Percentiles rank a stretch among this genome's conserved stretches.
Conservation (phyloP, 2,113 vertebrate species). For the Ellobius talpinus region DNA sequence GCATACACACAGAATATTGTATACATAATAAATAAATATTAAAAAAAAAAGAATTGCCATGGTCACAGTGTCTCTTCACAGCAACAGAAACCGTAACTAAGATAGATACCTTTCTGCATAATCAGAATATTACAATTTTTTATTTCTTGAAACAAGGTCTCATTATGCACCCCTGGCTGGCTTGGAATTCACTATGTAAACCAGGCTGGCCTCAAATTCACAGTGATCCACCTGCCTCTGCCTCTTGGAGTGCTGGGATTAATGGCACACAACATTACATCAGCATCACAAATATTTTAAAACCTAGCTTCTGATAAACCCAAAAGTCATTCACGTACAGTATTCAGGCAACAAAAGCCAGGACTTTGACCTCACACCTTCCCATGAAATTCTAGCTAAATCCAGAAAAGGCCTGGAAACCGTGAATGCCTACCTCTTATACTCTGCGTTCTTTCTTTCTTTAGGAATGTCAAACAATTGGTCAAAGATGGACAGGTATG, state of each 20-base stretch:
- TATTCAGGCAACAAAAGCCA: not conserved
- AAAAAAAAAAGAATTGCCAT: no score
- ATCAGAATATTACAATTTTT: not conserved
- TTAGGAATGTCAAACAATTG: slow-evolving; percentile 99
- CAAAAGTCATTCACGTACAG: not conserved
- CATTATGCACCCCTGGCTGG: not conserved
- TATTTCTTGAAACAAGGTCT: not conserved
- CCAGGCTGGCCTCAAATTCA: not conserved
- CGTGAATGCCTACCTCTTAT: slow-evolving; percentile 91
- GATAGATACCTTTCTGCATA: not conserved
- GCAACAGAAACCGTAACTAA: not conserved
- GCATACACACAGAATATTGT: no score
- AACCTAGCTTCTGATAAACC: not conserved
- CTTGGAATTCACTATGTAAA: not conserved
- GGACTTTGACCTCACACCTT: not conserved
- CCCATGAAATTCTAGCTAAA: not conserved
- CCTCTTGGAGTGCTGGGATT: not conserved
- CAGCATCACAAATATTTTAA: slow-evolving; percentile 6
- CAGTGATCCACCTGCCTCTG: not conserved
- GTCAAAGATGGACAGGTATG: slow-evolving; percentile 97
- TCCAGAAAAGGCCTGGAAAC: not conserved
- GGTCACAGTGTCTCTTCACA: not conserved
- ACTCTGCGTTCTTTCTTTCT: slow-evolving; percentile 98
- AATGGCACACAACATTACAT: not conserved
- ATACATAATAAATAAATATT: no score